Evolutionary conservation across 2,797 vertebrate species (phyloP).

Genomic region (Pogonophryne albipinna): DNA sequence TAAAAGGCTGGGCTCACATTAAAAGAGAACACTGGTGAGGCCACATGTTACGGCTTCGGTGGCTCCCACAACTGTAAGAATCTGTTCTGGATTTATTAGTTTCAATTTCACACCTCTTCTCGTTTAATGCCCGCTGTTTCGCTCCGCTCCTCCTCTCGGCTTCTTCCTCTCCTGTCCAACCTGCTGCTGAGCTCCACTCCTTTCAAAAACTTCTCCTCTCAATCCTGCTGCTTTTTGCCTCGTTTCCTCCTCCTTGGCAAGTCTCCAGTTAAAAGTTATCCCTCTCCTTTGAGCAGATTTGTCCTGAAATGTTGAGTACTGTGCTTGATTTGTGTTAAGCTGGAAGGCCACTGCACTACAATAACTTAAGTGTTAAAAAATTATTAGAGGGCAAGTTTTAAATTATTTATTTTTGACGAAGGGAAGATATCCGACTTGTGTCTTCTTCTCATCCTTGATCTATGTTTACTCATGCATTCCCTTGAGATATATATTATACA

Average conservation of each 20-base stretch:
- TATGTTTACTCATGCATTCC: not conserved
- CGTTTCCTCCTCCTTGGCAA: conserved; percentile 8
- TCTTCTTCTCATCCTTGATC: not conserved
- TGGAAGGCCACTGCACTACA: not conserved
- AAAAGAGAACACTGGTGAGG: conserved; percentile 57
- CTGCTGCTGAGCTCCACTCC: conserved; percentile 38
- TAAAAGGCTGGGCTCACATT: conserved; percentile 56
- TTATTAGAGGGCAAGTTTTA: not conserved
- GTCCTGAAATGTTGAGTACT: not conserved
- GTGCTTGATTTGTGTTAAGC: not conserved
- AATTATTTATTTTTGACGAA: not conserved
- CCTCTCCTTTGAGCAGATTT: not conserved
- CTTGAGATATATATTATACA: not conserved
- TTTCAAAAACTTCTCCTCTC: conserved; percentile 4
- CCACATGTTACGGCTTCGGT: conserved; percentile 51
- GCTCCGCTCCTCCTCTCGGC: conserved; percentile 58
- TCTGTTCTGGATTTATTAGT: conserved; percentile 80
- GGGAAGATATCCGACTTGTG: too few species aligned
- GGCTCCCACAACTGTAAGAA: conserved; percentile 73
- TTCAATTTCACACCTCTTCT: conserved; percentile 82
- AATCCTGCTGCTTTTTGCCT: conserved; percentile 26
- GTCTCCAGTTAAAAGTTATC: not conserved
- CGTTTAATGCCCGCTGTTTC: conserved; percentile 71
- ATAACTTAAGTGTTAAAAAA: not conserved
- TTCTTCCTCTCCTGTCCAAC: conserved; percentile 34